Evolutionary conservation across 2,888 invertebrate species (phyloP), one percentile per base, ranked within the genome.

Genomic region (Thecophora atra): DNA sequence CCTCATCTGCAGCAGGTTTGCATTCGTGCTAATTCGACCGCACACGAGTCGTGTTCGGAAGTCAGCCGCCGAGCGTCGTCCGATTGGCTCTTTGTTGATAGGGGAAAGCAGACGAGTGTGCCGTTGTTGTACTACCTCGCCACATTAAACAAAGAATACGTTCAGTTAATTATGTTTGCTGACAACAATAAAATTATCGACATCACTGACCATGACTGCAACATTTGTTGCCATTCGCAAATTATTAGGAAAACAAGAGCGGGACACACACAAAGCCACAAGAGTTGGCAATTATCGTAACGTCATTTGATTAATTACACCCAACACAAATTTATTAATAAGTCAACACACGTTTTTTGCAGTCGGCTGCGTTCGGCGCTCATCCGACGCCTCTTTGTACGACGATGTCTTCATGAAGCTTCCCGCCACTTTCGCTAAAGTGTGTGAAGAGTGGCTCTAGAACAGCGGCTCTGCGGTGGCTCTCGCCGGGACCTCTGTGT

Each of bases 301-400:
- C 63, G 24, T 24, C 72, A 67, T 52, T 62, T 72, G 72, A 72
- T 72, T 72, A 72, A 72, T 67, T 72, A 62, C 44, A 58, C 67
- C 60, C 67, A 67, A 67, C 67, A 72, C 67, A 72, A 60, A 67
- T 72, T 67, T 60, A 67, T 72, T 67, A 66, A 72, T 72, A 67
- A 72, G 67, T 72, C 67, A 67, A 51, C 58, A 67, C 67, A 60
- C 67, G 62, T 72, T 56, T 21, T n/a, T 37, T 56, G 26, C 65
- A 15, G 47, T 65, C 44, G 6, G 30, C 8, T 42, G 51, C 51
- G 17, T n/a, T 11, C 24, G 11, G 54, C 54, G 21, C 54, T 19
- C 52, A 6, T 52, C 52, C 17, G 52, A 11, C 52, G n/a, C 19
- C 3, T 17, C 52, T 2, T 52, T 52, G 6, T 52, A 1, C 47